These are phyloP conservation scores for Girardinus metallicus DNA, from an alignment of 2,797 vertebrate genomes.

Conservation along the genomic window DNA sequence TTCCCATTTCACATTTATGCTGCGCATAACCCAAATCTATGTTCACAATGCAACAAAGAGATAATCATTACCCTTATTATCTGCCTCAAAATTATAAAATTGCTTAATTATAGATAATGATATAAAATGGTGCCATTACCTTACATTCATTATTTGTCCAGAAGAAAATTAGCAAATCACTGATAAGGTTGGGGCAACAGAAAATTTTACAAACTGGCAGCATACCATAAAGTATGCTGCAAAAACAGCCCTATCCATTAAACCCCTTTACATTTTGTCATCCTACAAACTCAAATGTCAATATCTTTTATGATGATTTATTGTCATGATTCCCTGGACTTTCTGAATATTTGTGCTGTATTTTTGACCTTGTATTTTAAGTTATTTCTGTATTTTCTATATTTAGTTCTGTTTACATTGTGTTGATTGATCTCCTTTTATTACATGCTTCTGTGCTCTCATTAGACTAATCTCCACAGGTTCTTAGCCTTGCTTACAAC, in stretches of 20 bases:
- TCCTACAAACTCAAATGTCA: background rate
- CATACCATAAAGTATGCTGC: background rate
- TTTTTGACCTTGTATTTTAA: background rate
- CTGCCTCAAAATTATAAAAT: background rate
- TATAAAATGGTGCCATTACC: conserved; percentile 9
- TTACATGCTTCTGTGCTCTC: background rate
- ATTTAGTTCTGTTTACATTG: background rate
- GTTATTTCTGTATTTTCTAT: background rate
- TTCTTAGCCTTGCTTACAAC: background rate
- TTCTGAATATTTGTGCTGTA: background rate
- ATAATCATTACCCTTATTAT: background rate
- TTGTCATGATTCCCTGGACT: background rate
- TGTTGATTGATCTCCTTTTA: background rate
- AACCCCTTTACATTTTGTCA: background rate
- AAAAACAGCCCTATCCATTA: background rate
- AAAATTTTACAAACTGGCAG: background rate
- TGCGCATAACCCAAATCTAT: background rate
- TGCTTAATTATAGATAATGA: background rate
- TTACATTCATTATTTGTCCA: conserved; percentile 17
- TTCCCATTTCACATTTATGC: background rate
- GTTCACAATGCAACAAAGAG: background rate
- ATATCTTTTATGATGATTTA: background rate
- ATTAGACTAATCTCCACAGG: background rate
- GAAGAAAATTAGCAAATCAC: conserved; percentile 7
- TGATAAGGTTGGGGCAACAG: background rate